phyloP scores from a whole-genome alignment of 2,888 invertebrate genomes.

The Adelognathus sp. region DNA sequence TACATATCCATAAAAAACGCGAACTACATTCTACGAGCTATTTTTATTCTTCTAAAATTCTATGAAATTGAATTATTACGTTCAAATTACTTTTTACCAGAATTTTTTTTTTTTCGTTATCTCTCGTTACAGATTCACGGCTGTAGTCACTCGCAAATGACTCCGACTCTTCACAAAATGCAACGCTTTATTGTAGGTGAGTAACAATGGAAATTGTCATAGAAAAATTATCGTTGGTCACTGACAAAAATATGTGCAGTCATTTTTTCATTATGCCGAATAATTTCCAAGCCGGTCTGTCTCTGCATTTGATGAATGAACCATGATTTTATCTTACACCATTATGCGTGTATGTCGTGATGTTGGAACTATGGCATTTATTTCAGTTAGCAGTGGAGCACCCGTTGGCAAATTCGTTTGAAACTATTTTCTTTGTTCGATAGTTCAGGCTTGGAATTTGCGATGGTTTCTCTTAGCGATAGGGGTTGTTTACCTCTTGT shows the following conservation, averaged over 20 bases:
- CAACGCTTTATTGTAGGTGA: neutral
- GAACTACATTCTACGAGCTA: neutral
- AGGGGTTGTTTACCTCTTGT: slow-evolving; percentile 55
- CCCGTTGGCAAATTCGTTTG: too few species aligned
- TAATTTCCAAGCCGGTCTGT: too few species aligned
- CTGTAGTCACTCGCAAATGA: neutral
- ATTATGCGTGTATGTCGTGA: too few species aligned
- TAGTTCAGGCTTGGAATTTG: neutral
- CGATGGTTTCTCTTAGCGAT: neutral
- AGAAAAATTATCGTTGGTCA: too few species aligned
- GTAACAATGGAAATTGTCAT: neutral
- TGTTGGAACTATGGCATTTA: too few species aligned
- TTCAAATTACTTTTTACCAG: too few species aligned
- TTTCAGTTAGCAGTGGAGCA: too few species aligned
- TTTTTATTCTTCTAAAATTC: neutral
- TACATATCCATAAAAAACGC: neutral
- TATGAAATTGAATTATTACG: too few species aligned
- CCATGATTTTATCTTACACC: too few species aligned
- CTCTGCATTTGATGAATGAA: too few species aligned
- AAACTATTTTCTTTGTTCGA: neutral
- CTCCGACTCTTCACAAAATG: neutral
- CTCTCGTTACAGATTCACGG: neutral
- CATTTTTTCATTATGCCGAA: too few species aligned
- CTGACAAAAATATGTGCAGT: too few species aligned
- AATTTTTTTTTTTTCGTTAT: neutral